Evolutionary conservation across 2,797 vertebrate genomes (phyloP).

Genomic region (Pantherophis vulpinus): DNA sequence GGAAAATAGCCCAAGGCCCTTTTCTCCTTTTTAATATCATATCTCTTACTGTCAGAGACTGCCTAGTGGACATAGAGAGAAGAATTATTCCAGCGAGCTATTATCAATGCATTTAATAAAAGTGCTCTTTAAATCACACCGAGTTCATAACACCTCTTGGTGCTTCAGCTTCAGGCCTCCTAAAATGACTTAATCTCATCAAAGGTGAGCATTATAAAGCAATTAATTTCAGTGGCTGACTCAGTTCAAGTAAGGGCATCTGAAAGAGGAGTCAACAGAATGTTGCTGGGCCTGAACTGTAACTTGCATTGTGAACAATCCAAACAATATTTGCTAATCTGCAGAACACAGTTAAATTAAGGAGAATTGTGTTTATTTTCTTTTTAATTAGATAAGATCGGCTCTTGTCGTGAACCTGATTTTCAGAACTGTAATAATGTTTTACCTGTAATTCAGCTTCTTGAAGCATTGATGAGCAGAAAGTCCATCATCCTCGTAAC

Average conservation of each 20-base stretch:
- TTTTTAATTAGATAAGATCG: conserved; percentile 39
- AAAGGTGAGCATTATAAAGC: conserved; percentile 3
- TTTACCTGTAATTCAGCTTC: conserved; percentile 54
- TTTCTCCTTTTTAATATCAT: background rate
- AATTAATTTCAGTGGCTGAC: background rate
- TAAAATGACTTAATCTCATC: background rate
- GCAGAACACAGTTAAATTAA: conserved; percentile 3
- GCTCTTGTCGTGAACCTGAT: conserved; percentile 34
- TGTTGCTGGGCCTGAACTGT: background rate
- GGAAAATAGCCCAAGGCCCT: background rate
- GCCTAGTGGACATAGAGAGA: background rate
- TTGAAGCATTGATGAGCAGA: conserved; percentile 44
- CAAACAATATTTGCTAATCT: conserved; percentile 10
- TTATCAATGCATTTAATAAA: background rate
- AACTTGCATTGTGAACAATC: background rate
- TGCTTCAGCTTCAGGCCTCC: background rate
- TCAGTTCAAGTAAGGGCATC: background rate
- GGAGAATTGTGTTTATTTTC: conserved; percentile 33
- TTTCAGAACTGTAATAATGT: conserved; percentile 33
- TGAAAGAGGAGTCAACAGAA: background rate
- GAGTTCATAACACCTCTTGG: background rate
- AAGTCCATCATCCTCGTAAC: conserved; percentile 50
- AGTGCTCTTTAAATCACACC: background rate
- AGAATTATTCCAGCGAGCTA: background rate
- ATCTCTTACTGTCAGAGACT: background rate